Evolutionary conservation across 2,888 invertebrate genomes (phyloP).

Genomic region (Eupelmus urozonus): DNA sequence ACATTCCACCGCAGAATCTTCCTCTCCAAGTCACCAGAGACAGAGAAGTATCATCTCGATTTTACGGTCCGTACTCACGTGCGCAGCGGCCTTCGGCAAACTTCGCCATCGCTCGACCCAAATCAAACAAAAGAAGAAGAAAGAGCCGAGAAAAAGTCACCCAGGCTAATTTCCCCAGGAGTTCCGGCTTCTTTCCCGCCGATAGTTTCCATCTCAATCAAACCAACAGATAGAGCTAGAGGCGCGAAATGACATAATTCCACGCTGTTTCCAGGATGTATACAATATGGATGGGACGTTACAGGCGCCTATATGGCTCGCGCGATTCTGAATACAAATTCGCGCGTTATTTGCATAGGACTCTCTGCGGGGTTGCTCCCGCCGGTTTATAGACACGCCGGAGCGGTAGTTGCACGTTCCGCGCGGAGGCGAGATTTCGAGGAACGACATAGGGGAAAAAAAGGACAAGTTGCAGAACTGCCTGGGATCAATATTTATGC

Average conservation of each 20-base stretch:
- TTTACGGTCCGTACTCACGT: constrained; percentile 20
- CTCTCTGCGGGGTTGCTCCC: no score
- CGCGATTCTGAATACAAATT: constrained; percentile 5
- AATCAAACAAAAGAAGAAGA: constrained; percentile 5
- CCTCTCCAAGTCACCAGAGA: no score
- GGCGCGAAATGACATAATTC: neutral
- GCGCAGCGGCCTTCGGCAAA: neutral
- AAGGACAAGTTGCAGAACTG: neutral
- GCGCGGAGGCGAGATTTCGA: neutral
- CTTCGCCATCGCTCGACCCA: neutral
- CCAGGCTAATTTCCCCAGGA: neutral
- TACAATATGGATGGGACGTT: constrained; percentile 18
- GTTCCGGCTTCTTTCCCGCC: neutral
- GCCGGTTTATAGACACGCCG: no score
- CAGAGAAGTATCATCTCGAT: constrained; percentile 9
- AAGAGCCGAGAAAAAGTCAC: neutral
- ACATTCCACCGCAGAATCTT: no score
- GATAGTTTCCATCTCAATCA: no score
- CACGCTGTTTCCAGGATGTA: neutral
- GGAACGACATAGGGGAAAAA: neutral
- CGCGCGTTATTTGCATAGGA: neutral
- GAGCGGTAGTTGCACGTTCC: neutral
- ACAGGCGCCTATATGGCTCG: neutral
- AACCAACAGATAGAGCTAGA: no score
- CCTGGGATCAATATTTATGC: constrained; percentile 22